Evolutionary conservation across 2,888 invertebrate genomes (phyloP).

Genomic region (Cephus spinipes): DNA sequence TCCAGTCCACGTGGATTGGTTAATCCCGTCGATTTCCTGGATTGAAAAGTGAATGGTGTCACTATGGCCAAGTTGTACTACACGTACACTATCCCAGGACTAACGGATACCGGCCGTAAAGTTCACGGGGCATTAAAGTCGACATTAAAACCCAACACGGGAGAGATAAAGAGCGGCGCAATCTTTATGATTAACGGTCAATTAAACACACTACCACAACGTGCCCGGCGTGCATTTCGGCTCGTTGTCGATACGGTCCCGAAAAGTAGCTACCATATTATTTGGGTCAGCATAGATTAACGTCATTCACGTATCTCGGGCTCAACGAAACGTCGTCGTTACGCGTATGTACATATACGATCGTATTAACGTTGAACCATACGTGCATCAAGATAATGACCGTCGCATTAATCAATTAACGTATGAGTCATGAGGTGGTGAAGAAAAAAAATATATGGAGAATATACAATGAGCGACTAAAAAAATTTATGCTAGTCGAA

Average conservation of each 20-base stretch:
- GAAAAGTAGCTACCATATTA: neutral
- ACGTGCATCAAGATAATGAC: neutral
- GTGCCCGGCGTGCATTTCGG: neutral
- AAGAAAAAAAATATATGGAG: neutral
- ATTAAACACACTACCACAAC: neutral
- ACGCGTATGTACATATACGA: neutral
- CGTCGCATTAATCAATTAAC: neutral
- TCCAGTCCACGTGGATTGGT: neutral
- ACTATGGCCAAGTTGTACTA: neutral
- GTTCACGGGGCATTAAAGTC: neutral
- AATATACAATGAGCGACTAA: neutral
- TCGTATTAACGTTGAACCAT: neutral
- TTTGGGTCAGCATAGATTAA: neutral
- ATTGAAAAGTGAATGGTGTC: neutral
- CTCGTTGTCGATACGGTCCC: neutral
- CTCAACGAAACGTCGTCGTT: neutral
- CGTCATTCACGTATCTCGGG: neutral
- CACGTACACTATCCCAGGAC: neutral
- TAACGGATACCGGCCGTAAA: neutral
- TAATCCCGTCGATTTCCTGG: neutral
- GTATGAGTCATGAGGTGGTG: neutral
- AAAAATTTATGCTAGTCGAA: neutral
- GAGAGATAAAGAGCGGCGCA: neutral
- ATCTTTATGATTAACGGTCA: neutral
- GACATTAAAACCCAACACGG: neutral